Evolutionary conservation across 2,797 vertebrate species (phyloP).

Genomic region (Potorous gilbertii): DNA sequence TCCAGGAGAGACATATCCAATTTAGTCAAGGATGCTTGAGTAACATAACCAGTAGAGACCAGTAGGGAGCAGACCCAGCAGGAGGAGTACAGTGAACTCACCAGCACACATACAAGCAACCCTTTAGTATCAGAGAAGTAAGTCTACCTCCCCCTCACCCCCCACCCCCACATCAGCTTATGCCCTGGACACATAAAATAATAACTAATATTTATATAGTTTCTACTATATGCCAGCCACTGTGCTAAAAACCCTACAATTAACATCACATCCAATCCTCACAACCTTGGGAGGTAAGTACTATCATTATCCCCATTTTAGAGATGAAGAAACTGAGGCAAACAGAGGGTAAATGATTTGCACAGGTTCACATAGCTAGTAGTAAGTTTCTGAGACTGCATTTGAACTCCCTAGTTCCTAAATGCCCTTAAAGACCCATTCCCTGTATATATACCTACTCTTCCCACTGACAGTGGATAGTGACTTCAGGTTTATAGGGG

Average conservation of each 20-base stretch:
- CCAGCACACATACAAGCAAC: not conserved
- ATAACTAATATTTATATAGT: not conserved
- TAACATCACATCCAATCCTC: not conserved
- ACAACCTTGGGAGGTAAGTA: not conserved
- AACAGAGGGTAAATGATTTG: not conserved
- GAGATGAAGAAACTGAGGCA: not conserved
- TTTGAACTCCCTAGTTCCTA: not conserved
- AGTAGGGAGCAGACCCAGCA: not conserved
- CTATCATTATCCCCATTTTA: not conserved
- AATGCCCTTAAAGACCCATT: not conserved
- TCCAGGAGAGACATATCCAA: not conserved
- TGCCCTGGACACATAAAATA: not conserved
- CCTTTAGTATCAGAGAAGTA: not conserved
- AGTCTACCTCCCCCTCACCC: not conserved
- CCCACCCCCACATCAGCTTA: not conserved
- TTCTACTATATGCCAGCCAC: not conserved
- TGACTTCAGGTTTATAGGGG: not conserved
- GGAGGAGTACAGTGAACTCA: not conserved
- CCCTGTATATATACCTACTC: not conserved
- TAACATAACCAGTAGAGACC: not conserved
- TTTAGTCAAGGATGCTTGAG: not conserved
- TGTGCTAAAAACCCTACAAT: no score
- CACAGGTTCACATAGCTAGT: not conserved
- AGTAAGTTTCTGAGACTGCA: not conserved
- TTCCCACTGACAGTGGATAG: no score